phyloP scores from a whole-genome alignment of 2,888 invertebrate species.

The Laothoe populi region DNA sequence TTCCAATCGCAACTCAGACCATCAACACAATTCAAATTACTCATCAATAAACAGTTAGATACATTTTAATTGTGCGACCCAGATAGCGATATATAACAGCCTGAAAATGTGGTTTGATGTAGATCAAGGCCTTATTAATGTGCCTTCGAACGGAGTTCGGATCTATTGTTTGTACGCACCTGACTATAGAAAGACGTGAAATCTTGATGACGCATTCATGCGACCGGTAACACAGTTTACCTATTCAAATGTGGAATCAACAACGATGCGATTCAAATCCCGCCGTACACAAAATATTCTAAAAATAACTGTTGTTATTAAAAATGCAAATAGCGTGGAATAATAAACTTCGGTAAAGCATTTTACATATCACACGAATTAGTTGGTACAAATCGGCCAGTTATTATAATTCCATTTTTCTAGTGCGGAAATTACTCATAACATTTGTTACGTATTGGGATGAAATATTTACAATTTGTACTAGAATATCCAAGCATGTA shows the following conservation, averaged over 20 bases:
- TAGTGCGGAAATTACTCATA: not conserved
- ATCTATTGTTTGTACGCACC: slow-evolving; percentile 29
- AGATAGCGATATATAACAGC: slow-evolving; percentile 39
- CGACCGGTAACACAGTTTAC: slow-evolving; percentile 16
- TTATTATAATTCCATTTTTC: not conserved
- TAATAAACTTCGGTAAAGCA: slow-evolving; percentile 23
- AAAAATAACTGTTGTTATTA: slow-evolving; percentile 42
- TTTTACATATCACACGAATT: slow-evolving; percentile 17
- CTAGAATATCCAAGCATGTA: slow-evolving; percentile 8
- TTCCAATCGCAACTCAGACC: not conserved
- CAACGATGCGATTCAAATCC: slow-evolving; percentile 38
- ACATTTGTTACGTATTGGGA: slow-evolving; percentile 31
- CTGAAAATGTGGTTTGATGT: slow-evolving; percentile 47
- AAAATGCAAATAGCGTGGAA: slow-evolving; percentile 13
- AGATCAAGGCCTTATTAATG: slow-evolving; percentile 50
- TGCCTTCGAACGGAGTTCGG: slow-evolving; percentile 19
- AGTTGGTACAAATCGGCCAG: not conserved
- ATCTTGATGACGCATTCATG: slow-evolving; percentile 2
- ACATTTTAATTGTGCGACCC: slow-evolving; percentile 33
- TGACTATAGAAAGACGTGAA: slow-evolving; percentile 32
- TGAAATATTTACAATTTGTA: slow-evolving; percentile 30
- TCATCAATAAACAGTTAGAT: slow-evolving; percentile 3
- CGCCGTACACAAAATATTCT: slow-evolving; percentile 43
- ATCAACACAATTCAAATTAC: not conserved
- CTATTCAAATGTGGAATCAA: slow-evolving; percentile 41